Evolutionary conservation across 2,888 invertebrate species (phyloP), one percentile per base, ranked within the genome.

Genomic region (Troglohyphantes excavatus): DNA sequence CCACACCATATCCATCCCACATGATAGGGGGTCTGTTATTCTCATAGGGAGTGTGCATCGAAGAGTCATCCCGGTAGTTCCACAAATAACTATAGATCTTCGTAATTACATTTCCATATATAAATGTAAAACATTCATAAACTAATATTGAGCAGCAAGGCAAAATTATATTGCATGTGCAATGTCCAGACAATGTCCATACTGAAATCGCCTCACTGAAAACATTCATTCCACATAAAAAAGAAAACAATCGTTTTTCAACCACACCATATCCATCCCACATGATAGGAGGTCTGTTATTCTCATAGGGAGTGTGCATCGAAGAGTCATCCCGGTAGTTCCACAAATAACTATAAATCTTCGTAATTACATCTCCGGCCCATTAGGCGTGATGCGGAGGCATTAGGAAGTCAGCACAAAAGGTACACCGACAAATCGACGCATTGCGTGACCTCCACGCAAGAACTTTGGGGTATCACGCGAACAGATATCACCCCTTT

Each of bases 331-430:
- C n/a, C 76, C 88, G 76, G 88, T 88, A 82, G 88, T 88, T 89
- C 75, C 59, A 63, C 76, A 89, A 89, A 89, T 78, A 90, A 78
- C 89, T 90, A 90, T 84, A 90, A 90, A 90, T 90, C 89, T 78
- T 90, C 83, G 63, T 90, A 89, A 89, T 89, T 89, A 89, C 82
- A 76, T 89, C 82, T 76, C 29, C 68, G 76, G 75, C 39, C 76
- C 87, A 81, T 87, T 87, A 82, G 65, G 65, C 68, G 76, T 67
- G 59, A 61, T 59, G 68, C 73, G 61, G 88, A 81, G 87, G 87
- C 87, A 79, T 87, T 67, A 79, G 79, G 81, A 81, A 87, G 81
- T 81, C 78, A 78, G 78, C 27, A 21, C 68, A 70, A 79, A 79
- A 65, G 79, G 79, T 61, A 67, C 23, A 61, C 82, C 82, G 83